Evolutionary conservation across 2,888 invertebrate species (phyloP).

Genomic region (Apoda limacodes): DNA sequence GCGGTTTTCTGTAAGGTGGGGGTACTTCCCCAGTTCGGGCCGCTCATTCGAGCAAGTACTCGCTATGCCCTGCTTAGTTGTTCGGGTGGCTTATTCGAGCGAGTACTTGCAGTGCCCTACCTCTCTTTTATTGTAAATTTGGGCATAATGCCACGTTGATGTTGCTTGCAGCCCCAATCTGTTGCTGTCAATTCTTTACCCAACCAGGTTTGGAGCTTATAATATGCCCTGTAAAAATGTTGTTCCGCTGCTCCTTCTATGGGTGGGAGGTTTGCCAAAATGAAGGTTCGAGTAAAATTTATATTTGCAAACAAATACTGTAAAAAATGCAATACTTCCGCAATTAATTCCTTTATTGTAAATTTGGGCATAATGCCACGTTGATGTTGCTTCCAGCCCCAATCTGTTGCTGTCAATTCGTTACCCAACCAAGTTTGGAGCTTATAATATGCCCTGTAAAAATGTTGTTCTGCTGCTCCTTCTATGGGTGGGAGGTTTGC

Average conservation of each 20-base stretch:
- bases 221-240: slow-evolving; percentile 19
- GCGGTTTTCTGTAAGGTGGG: too few species aligned
- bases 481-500: slow-evolving; percentile 16
- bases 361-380: slow-evolving; percentile 20
- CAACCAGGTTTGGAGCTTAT: slow-evolving; percentile 16
- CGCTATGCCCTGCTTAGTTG: too few species aligned
- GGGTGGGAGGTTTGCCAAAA: slow-evolving; percentile 16
- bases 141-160: slow-evolving; percentile 17
- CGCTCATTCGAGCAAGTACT: too few species aligned
- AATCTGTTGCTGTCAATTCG: slow-evolving; percentile 18
- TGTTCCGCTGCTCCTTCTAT: slow-evolving; percentile 21
- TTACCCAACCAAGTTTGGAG: slow-evolving; percentile 17
- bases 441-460: slow-evolving; percentile 16
- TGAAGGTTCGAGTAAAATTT: slow-evolving; percentile 12
- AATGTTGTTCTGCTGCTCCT: slow-evolving; percentile 22
- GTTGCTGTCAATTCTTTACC: slow-evolving; percentile 17
- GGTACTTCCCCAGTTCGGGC: too few species aligned
- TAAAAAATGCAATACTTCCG: neutral
- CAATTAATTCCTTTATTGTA: slow-evolving; percentile 6
- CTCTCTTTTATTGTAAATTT: too few species aligned
- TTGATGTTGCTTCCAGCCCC: slow-evolving; percentile 18
- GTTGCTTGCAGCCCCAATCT: slow-evolving; percentile 20
- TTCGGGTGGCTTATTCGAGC: too few species aligned
- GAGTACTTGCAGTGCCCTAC: too few species aligned
- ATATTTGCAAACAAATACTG: slow-evolving; percentile 3